Evolutionary conservation across 92 coral and sea anemone genomes (phyloP).

Genomic region (Phenganax stokvisi): DNA sequence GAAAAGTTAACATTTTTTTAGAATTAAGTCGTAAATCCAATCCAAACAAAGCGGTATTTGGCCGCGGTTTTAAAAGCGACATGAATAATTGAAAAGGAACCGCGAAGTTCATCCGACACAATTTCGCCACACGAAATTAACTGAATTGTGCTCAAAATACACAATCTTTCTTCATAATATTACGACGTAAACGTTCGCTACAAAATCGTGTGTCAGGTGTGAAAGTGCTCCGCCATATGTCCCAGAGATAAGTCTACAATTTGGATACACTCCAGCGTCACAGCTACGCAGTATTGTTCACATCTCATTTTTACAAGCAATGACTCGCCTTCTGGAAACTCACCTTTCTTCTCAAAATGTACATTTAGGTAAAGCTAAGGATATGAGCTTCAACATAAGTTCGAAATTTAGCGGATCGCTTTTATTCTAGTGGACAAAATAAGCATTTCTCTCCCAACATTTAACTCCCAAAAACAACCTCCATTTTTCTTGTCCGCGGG

Average conservation of each 20-base stretch:
- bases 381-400: slow-evolving; percentile 24
- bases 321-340: slow-evolving; percentile 5
- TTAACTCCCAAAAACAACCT: slow-evolving; percentile 34
- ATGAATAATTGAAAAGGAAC: slow-evolving; percentile 38
- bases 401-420: not conserved
- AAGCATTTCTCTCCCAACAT: slow-evolving; percentile 29
- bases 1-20: not conserved
- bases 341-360: slow-evolving; percentile 20
- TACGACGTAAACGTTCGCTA: not conserved
- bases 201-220: not conserved
- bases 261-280: not conserved
- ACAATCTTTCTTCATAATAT: not conserved
- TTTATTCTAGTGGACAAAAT: slow-evolving; percentile 14
- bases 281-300: slow-evolving; percentile 10
- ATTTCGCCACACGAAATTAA: slow-evolving; percentile 21
- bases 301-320: not conserved
- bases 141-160: slow-evolving; percentile 14
- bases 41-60: slow-evolving; percentile 38
- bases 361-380: slow-evolving; percentile 14
- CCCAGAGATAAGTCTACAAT: not conserved
- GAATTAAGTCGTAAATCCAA: slow-evolving; percentile 29
- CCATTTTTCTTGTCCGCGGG: slow-evolving; percentile 41
- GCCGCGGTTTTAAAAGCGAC: not conserved
- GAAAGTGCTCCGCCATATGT: not conserved
- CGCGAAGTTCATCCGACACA: slow-evolving; percentile 36